Conservation (phyloP, 2,797 vertebrate species). For the Neosilurus mollespiculum region DNA sequence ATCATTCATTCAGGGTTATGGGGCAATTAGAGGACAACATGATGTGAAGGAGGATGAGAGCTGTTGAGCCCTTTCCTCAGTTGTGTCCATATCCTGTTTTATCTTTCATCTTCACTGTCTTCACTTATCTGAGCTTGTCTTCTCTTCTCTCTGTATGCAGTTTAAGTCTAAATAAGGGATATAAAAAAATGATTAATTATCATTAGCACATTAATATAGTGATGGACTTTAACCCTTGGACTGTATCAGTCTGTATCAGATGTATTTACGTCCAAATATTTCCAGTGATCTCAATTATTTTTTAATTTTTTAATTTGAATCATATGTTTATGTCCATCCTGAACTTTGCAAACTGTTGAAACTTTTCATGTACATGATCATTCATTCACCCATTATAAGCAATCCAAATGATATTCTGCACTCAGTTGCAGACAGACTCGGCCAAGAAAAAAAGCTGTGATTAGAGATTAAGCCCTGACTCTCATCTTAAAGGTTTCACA, state of each 20-base stretch:
- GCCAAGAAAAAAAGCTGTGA: not conserved
- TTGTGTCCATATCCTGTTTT: not conserved
- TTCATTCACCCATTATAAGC: not conserved
- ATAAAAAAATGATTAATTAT: not conserved
- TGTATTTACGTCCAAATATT: not conserved
- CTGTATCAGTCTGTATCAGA: not conserved
- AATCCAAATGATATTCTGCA: not conserved
- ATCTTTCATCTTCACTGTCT: not conserved
- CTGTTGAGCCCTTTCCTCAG: not conserved
- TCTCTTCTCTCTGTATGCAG: not conserved
- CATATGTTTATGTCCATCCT: not conserved
- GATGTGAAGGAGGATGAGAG: not conserved
- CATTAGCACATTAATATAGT: not conserved
- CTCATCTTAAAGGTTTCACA: not conserved
- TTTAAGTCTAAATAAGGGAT: not conserved
- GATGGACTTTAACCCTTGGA: not conserved
- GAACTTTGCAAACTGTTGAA: not conserved
- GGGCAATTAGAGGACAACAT: not conserved
- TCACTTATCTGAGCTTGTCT: not conserved
- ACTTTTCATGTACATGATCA: not conserved
- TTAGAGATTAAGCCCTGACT: not conserved
- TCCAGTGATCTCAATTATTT: not conserved
- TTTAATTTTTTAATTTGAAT: not conserved
- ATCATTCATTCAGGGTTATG: slow-evolving; percentile 20
- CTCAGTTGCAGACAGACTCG: not conserved